Conservation (phyloP, 2,797 vertebrate genomes). For the Brachymystax lenok region DNA sequence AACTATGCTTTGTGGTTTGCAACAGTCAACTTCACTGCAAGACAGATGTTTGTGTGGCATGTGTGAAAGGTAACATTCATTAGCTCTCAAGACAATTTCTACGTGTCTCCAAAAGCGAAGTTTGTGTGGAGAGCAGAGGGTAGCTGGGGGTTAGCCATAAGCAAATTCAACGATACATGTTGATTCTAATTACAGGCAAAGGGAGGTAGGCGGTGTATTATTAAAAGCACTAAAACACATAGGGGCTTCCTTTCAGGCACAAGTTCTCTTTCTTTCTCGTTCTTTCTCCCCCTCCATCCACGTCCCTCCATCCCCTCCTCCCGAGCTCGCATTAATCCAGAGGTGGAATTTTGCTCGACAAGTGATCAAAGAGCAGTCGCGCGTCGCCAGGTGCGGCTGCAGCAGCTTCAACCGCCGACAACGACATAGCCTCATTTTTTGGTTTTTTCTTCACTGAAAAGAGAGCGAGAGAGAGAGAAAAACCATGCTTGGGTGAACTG, state of each 20-base stretch:
- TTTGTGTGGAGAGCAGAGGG: not conserved
- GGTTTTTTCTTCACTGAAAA: constrained; percentile 25
- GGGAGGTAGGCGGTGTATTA: constrained; percentile 27
- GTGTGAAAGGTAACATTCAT: constrained; percentile 39
- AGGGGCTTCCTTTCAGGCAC: constrained; percentile 46
- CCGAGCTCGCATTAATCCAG: constrained; percentile 74
- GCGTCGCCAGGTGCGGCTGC: constrained; percentile 70
- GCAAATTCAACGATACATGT: constrained; percentile 60
- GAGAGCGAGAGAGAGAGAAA: constrained; percentile 35
- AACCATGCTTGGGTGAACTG: constrained; percentile 65
- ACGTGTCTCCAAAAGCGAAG: constrained; percentile 21
- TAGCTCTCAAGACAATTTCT: constrained; percentile 26
- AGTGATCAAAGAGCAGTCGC: constrained; percentile 75
- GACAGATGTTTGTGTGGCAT: constrained; percentile 8
- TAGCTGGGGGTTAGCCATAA: constrained; percentile 27
- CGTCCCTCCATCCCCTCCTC: constrained; percentile 37
- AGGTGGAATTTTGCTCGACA: constrained; percentile 76
- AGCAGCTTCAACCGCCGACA: constrained; percentile 73
- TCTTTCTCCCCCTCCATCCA: constrained; percentile 46
- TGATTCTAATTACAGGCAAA: constrained; percentile 68
- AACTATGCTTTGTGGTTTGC: constrained; percentile 14
- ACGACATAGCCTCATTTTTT: constrained; percentile 56
- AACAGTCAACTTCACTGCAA: constrained; percentile 26
- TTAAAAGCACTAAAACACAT: constrained; percentile 43
- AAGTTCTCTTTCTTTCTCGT: constrained; percentile 20